Base-by-base conservation (phyloP, 2,888 invertebrate genomes). In the Melanchra persicariae region DNA sequence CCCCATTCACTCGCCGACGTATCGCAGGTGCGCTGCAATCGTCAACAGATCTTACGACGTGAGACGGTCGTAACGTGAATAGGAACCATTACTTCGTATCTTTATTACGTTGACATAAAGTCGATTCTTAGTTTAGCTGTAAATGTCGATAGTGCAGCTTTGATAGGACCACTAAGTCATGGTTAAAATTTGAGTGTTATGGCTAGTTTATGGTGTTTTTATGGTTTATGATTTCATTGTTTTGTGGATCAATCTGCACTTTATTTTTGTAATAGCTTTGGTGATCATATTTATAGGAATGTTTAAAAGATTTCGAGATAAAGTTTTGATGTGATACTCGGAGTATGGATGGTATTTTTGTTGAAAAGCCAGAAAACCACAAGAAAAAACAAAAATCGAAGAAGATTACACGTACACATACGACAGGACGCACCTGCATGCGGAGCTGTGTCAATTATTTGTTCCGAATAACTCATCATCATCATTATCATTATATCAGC, bases 41-140 rank as follows among this genome's bases (percentile, higher is more conserved):
- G 71, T 81, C 81, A 70, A 74, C 70, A 62, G 55, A 84, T 76
- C 74, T 86, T 84, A 86, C 86, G 83, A 81, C 72, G 77, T 79
- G 85, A 49, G 70, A 60, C 70, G 76, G 70, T 76, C 82, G 77
- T 81, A 76, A 81, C 77, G 51, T 77, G 77, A 81, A 83, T 79
- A 65, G 78, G 72, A 80, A 72, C 86, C 78, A 84, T 85, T 82
- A 85, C 77, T 84, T 70, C 61, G 70, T 87, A 87, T 87, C 87
- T 87, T 87, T 87, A 87, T 80, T 81, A 57, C 79, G 71, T 55
- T 34, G 62, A 57, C 81, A 87, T 87, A 84, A 86, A 87, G 83
- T 82, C 78, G 70, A 82, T 85, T 83, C 74, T 76, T 79, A 76
- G 74, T 82, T 70, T 52, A 70, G 52, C 66, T 75, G 67, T 83